Percentiles rank a stretch among this genome's conserved stretches.
These are phyloP conservation scores for Sesia bembeciformis DNA, from an alignment of 2,888 invertebrate genomes.

Conservation along the genomic window DNA sequence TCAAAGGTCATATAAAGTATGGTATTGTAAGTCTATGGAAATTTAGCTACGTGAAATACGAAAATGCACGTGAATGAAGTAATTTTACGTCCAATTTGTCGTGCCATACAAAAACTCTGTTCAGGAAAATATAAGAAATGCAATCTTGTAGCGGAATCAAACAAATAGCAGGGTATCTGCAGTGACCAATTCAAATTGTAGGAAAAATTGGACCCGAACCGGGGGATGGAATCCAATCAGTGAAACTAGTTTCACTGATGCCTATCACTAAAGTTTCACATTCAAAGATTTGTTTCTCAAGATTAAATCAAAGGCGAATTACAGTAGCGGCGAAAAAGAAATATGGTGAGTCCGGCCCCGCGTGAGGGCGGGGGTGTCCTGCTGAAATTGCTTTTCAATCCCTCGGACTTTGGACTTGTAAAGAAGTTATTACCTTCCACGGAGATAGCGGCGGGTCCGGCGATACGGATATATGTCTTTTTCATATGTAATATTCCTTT, in stretches of 20 bases:
- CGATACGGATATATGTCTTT: conserved; percentile 75
- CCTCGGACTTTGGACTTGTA: conserved; percentile 77
- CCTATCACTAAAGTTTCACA: conserved; percentile 72
- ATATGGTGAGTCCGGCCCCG: conserved; percentile 68
- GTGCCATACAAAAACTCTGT: conserved; percentile 21
- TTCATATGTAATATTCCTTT: conserved; percentile 76
- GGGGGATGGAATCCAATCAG: conserved; percentile 68
- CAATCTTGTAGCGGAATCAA: conserved; percentile 65
- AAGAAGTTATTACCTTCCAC: conserved; percentile 76
- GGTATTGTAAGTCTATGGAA: too few species aligned
- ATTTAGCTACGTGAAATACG: too few species aligned
- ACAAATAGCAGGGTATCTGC: conserved; percentile 57
- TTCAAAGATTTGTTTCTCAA: conserved; percentile 74
- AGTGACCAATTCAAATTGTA: conserved; percentile 60
- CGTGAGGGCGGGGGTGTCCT: conserved; percentile 67
- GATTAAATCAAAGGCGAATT: conserved; percentile 75
- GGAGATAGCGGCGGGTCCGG: conserved; percentile 73
- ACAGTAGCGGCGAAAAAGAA: conserved; percentile 74
- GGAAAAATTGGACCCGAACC: conserved; percentile 40
- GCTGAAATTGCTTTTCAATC: conserved; percentile 77
- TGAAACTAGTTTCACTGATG: conserved; percentile 67
- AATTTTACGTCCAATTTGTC: not conserved
- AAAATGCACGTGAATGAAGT: not conserved
- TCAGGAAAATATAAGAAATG: conserved; percentile 52
- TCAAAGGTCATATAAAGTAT: too few species aligned